These are phyloP conservation scores for Gisinianus flammeolus DNA, from an alignment of 2,888 invertebrate species.

Conservation along the genomic window DNA sequence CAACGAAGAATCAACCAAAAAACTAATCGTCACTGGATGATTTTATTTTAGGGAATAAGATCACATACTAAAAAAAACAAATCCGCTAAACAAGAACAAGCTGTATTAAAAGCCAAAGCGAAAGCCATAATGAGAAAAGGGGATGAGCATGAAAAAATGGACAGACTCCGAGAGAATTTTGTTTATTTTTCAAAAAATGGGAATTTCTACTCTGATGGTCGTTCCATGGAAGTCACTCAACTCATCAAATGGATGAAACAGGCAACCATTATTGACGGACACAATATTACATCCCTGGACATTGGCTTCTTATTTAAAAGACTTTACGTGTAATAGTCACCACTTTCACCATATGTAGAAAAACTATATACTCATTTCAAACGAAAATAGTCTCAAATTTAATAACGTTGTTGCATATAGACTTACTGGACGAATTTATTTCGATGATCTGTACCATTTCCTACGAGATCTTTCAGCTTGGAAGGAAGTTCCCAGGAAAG, in stretches of 20 bases:
- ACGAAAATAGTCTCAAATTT: too few relatives aligned
- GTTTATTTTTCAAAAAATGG: constrained; percentile 38
- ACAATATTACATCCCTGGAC: constrained; percentile 14
- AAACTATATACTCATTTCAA: not conserved
- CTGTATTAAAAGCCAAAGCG: not conserved
- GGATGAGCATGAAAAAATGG: not conserved
- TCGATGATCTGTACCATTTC: constrained; percentile 29
- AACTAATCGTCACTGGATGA: not conserved
- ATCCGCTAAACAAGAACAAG: constrained; percentile 14
- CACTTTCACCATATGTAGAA: not conserved
- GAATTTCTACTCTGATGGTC: constrained; percentile 31
- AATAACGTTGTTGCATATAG: not conserved
- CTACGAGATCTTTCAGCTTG: constrained; percentile 17
- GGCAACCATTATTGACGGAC: constrained; percentile 23
- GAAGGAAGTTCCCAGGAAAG: constrained; percentile 12
- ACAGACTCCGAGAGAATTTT: constrained; percentile 8
- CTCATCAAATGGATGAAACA: constrained; percentile 39
- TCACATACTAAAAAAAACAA: not conserved
- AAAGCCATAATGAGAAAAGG: constrained; percentile 18
- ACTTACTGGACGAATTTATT: constrained; percentile 22
- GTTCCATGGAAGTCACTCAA: constrained; percentile 23
- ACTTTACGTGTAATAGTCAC: constrained; percentile 37
- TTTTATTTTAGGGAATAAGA: constrained; percentile 4
- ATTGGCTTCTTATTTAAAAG: constrained; percentile 34
- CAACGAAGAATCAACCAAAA: too few relatives aligned